A percentile compares a stretch with the other conserved stretches of the same genome.
Conservation (phyloP, 2,888 invertebrate genomes). For the Poecilobothrus nobilitatus region DNA sequence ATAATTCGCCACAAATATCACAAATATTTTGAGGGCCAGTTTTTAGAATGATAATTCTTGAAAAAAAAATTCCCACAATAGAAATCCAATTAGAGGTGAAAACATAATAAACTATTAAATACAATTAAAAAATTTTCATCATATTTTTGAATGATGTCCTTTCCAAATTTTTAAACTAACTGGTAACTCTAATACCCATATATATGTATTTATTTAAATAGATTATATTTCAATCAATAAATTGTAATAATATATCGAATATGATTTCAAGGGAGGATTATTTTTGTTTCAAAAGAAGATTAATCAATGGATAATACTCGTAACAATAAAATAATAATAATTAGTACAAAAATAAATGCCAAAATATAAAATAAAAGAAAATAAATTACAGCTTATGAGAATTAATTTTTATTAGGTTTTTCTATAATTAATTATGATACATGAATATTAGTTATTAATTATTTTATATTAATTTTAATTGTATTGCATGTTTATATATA, state of each 20-base stretch:
- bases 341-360: background rate
- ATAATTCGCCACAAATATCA: too few relatives aligned
- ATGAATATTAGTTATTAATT: background rate
- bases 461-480: background rate
- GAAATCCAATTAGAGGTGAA: too few relatives aligned
- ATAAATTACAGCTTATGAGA: constrained; percentile 1
- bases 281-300: constrained; percentile 2
- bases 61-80: too few relatives aligned
- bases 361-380: background rate
- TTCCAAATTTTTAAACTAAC: too few relatives aligned
- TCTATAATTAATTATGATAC: background rate
- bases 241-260: background rate
- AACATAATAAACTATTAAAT: too few relatives aligned
- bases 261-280: constrained; percentile 3
- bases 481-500: too few relatives aligned
- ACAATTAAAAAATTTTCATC: too few relatives aligned
- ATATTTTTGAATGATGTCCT: too few relatives aligned
- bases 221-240: background rate
- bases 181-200: too few relatives aligned
- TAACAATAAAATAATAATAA: background rate
- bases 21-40: too few relatives aligned
- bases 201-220: background rate
- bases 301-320: background rate
- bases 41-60: too few relatives aligned
- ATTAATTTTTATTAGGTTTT: constrained; percentile 3